Conservation (phyloP, 1,140 invertebrate species). For the Eupeodes corollae region DNA sequence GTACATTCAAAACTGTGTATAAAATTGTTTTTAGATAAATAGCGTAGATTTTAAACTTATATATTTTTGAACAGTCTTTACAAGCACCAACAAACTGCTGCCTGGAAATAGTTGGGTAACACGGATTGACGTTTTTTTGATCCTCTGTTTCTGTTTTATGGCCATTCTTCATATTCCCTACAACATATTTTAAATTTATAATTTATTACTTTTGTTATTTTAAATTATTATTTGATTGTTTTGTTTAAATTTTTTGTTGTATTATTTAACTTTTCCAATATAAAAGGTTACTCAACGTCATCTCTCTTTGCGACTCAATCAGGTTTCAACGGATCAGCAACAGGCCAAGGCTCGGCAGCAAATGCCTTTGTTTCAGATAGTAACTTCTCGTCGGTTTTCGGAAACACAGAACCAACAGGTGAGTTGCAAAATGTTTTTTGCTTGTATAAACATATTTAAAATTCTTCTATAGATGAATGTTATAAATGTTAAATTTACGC, state of each 20-base stretch:
- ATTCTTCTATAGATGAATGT: slow-evolving; percentile 2
- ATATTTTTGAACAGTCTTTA: too few relatives aligned
- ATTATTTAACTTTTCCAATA: too few relatives aligned
- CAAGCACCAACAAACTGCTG: too few relatives aligned
- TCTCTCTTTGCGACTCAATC: slow-evolving; percentile 7
- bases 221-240: slow-evolving; percentile 14
- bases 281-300: not conserved
- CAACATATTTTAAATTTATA: slow-evolving; percentile 1
- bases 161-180: too few relatives aligned
- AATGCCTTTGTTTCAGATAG: slow-evolving; percentile 76
- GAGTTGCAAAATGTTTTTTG: slow-evolving; percentile 34
- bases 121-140: too few relatives aligned
- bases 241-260: slow-evolving; percentile 9
- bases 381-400: slow-evolving; percentile 75
- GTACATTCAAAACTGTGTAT: too few relatives aligned
- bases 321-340: slow-evolving; percentile 42
- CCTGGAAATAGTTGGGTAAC: too few relatives aligned
- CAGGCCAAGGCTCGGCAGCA: slow-evolving; percentile 44
- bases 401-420: slow-evolving; percentile 60
- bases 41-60: too few relatives aligned
- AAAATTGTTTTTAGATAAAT: too few relatives aligned
- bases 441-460: slow-evolving; percentile 12
- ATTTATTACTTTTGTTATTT: slow-evolving; percentile 13
- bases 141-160: too few relatives aligned
- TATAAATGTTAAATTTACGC: too few relatives aligned